Evolutionary conservation across 2,113 vertebrate genomes (phyloP).

Genomic region (Sturnus vulgaris): DNA sequence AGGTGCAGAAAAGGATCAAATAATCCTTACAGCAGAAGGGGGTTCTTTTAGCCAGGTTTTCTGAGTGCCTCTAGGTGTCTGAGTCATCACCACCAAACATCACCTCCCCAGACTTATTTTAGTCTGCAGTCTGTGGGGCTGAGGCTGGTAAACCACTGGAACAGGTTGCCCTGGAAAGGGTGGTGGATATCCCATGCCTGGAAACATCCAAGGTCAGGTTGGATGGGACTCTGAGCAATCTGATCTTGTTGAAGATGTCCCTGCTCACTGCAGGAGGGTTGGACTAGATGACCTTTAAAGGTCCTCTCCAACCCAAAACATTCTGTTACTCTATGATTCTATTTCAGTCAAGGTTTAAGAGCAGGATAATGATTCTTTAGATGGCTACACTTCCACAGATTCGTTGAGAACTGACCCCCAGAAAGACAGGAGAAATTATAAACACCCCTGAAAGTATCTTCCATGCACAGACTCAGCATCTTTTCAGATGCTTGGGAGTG

Average conservation of each 20-base stretch:
- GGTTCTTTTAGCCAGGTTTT: background rate
- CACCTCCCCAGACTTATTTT: background rate
- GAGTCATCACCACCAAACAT: background rate
- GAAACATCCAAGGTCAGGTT: background rate
- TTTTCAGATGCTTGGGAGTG: background rate
- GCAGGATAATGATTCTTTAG: background rate
- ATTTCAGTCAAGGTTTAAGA: background rate
- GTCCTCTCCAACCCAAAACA: background rate
- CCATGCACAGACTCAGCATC: background rate
- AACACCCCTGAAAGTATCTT: background rate
- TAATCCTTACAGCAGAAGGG: background rate
- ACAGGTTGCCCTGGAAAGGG: background rate
- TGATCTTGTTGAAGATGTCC: background rate
- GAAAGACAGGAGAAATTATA: background rate
- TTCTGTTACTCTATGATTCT: background rate
- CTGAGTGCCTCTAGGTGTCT: background rate
- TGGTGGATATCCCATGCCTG: background rate
- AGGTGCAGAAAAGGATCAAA: background rate
- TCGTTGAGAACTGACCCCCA: background rate
- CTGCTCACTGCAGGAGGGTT: background rate
- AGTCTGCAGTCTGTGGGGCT: rapidly evolving
- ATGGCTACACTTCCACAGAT: background rate
- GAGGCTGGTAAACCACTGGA: background rate
- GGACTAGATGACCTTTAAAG: background rate
- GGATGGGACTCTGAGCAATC: background rate